Evolutionary conservation across 2,113 vertebrate species (phyloP), one percentile per base, ranked within the genome.

Genomic region (Serinus canaria): DNA sequence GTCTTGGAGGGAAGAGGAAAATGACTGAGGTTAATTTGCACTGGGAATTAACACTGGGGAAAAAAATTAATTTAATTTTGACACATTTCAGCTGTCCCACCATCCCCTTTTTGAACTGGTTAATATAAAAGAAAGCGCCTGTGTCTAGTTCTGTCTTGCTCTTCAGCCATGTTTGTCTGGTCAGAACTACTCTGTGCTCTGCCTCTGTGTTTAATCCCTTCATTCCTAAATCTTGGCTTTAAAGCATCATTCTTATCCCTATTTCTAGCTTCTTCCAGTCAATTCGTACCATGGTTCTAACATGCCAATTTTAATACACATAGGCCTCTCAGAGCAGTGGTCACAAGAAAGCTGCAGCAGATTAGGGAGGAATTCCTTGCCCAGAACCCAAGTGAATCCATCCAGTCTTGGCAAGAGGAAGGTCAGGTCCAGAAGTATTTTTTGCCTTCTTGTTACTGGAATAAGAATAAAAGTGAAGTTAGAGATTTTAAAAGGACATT

Each of bases 1-100:
- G 77, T 83, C 83, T 64, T 68, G 72, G 86, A 85, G 31, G 39
- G 25, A 83, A 83, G 37, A 79, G 56, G 58, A 89, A 92, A 90
- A 82, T 37, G 41, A 6, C 49, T 62, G 69, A 87, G 75, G 47
- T 81, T 93, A 90, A 92, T 94, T 96, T 93, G 77, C 73, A 30
- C 13, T 73, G 66, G 59, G 59, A 80, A 76, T 90, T 90, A 93
- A 78, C 47, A n/a, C 0, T 11, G 20, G 55, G 35, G 22, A 3
- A 5, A 44, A 44, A 89, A 85, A 59, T 56, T 28, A 92, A 73
- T 68, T 58, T 64, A 79, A 62, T 31, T 53, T 87, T 64, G 56
- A 81, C 64, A 52, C 5, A 47, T 68, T 83, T 94, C 77, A 77
- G 28, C 47, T 83, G 53, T 72, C 52, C 56, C 72, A 58, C 53